Conservation (phyloP, 1,140 invertebrate species). For the Zaprionus tsacasi region DNA sequence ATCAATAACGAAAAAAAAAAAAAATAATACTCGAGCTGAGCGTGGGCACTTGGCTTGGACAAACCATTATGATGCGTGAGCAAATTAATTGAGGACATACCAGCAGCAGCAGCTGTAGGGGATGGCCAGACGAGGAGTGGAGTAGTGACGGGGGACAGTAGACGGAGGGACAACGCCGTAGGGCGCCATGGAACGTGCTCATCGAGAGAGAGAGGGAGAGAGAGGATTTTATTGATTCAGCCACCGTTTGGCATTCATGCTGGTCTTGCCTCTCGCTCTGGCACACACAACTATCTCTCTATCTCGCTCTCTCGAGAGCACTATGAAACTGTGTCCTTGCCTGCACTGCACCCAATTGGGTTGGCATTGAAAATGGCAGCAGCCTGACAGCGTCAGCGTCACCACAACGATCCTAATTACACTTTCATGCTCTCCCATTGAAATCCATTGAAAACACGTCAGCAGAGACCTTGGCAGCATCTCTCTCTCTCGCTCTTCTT, state of each 20-base stretch:
- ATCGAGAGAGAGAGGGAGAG: neutral
- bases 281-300: neutral
- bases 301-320: neutral
- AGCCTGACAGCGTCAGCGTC: constrained; percentile 8
- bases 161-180: neutral
- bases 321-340: constrained; percentile 29
- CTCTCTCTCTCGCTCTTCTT: neutral
- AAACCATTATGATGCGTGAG: constrained; percentile 33
- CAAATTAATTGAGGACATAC: constrained; percentile 71
- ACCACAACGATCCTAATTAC: constrained; percentile 41
- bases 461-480: constrained; percentile 24
- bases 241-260: constrained; percentile 32
- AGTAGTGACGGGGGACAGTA: neutral
- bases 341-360: constrained; percentile 7
- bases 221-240: constrained; percentile 40
- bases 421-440: constrained; percentile 37
- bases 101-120: constrained; percentile 7
- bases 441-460: constrained; percentile 29
- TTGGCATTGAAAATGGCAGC: constrained; percentile 45
- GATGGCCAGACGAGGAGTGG: neutral
- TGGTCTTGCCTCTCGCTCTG: constrained; percentile 11
- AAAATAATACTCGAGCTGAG: constrained; percentile 43
- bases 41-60: constrained; percentile 22
- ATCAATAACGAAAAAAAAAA: constrained; percentile 71
- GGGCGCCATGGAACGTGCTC: constrained; percentile 6